Percentiles rank a stretch among this genome's conserved stretches.
These are phyloP conservation scores for Fratercula arctica DNA, from an alignment of 2,797 vertebrate species.

Conservation along the genomic window DNA sequence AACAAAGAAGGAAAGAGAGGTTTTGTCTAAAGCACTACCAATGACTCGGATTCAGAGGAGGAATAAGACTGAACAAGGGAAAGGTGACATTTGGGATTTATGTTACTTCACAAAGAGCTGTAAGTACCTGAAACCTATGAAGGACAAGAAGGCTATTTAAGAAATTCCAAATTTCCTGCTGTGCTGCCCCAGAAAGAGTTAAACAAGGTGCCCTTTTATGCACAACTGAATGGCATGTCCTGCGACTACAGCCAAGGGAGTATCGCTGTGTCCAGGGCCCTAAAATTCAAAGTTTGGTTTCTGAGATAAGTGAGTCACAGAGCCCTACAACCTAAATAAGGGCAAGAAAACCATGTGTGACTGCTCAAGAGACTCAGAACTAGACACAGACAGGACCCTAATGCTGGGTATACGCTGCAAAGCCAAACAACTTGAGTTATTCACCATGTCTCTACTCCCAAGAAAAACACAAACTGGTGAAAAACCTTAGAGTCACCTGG, in stretches of 20 bases:
- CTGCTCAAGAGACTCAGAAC: not conserved
- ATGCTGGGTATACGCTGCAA: not conserved
- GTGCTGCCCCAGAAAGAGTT: not conserved
- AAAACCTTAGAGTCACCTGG: not conserved
- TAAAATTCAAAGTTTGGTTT: not conserved
- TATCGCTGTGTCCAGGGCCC: not conserved
- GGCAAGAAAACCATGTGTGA: not conserved
- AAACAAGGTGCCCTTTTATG: not conserved
- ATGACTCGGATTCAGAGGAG: fast-evolving
- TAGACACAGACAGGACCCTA: not conserved
- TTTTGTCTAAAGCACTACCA: not conserved
- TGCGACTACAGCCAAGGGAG: not conserved
- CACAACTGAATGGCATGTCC: not conserved
- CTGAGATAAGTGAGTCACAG: not conserved
- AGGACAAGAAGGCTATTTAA: not conserved
- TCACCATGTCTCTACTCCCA: not conserved
- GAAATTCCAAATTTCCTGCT: not conserved
- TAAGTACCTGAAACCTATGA: not conserved
- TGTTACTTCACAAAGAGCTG: not conserved
- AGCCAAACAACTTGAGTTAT: not conserved
- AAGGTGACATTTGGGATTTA: not conserved
- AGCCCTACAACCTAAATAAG: not conserved
- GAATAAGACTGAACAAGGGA: fast-evolving
- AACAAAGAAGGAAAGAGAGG: not conserved
- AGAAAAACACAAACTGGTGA: not conserved